Base-by-base conservation (phyloP, 2,888 invertebrate genomes). In the Drosophila monieri region DNA sequence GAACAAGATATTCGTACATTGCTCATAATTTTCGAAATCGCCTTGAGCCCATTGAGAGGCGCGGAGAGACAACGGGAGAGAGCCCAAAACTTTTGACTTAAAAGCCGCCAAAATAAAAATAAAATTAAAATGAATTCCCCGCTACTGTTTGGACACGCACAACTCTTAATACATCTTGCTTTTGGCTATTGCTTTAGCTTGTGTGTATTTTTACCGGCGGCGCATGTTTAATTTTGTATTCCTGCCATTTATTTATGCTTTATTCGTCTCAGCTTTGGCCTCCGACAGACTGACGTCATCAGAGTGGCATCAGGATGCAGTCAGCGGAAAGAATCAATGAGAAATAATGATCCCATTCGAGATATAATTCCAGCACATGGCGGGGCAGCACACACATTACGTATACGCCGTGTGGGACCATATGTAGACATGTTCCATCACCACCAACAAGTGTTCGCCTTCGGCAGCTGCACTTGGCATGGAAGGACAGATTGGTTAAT, bases 401-500 rank as follows among this genome's bases (percentile, higher is more conserved):
- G 52, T 65, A 78, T 80, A 73, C 85, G 87, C 76, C 81, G 59
- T 66, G 85, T 66, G 68, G 49, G 30, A 68, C 64, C 64, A 12
- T 3, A 10, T 15, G 23, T 12, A 6, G 32, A 41, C 39, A 41
- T 18, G n/a, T 18, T 41, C 39, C 39, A 10, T 41, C 9, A 18
- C 39, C 18, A 18, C 39, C 39, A 41, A 41, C 39, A 41, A 41
- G 39, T 41, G 23, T 43, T 61, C 39, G 18, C n/a, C 39, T 21
- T 15, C 23, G n/a, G 12, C 10, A n/a, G 25, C 37, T 60, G 60
- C 61, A 60, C 67, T 66, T 66, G 59, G 59, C 59, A 69, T 69
- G 71, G 43, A 41, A 71, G 53, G 43, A 53, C 30, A 27, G 51
- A 41, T 43, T 55, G 25, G 55, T 69, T 69, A 69, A 69, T 69